Evolutionary conservation across 2,888 invertebrate species (phyloP).

Genomic region (Plagiodera versicolora): DNA sequence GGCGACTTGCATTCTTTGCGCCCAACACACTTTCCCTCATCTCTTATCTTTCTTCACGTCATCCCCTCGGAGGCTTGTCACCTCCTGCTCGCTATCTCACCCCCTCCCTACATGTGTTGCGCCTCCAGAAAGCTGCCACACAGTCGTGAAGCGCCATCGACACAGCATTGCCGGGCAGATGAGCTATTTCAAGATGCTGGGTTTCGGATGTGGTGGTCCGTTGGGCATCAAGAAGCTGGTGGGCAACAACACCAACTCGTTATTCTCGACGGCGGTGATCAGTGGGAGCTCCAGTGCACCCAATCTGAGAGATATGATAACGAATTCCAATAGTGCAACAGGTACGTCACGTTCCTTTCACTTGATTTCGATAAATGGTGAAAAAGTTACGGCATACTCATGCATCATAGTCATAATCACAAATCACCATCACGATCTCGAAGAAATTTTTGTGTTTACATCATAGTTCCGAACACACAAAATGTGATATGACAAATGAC

Average conservation of each 20-base stretch:
- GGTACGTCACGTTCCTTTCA: conserved; percentile 59
- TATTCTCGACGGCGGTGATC: conserved; percentile 96
- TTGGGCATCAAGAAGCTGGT: conserved; percentile 62
- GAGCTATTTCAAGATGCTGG: conserved; percentile 90
- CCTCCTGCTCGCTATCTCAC: conserved; percentile 48
- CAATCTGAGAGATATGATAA: conserved; percentile 85
- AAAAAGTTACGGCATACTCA: neutral
- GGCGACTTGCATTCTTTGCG: conserved; percentile 37
- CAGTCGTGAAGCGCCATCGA: conserved; percentile 74
- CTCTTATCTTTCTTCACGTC: conserved; percentile 49
- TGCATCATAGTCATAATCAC: no score
- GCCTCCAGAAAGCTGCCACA: conserved; percentile 49
- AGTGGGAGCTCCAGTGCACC: conserved; percentile 92
- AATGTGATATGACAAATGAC: no score
- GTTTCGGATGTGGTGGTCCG: conserved; percentile 69
- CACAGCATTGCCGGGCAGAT: conserved; percentile 96
- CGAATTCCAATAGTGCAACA: conserved; percentile 72
- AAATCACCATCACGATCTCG: no score
- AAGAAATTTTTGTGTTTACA: no score
- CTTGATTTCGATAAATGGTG: neutral
- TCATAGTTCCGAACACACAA: no score
- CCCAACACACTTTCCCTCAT: conserved; percentile 44
- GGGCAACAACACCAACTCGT: conserved; percentile 74
- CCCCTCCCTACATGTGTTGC: conserved; percentile 41
- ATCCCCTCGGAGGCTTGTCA: conserved; percentile 23